These are phyloP conservation scores for Luperina nickerlii DNA, from an alignment of 2,888 invertebrate species.

Conservation along the genomic window DNA sequence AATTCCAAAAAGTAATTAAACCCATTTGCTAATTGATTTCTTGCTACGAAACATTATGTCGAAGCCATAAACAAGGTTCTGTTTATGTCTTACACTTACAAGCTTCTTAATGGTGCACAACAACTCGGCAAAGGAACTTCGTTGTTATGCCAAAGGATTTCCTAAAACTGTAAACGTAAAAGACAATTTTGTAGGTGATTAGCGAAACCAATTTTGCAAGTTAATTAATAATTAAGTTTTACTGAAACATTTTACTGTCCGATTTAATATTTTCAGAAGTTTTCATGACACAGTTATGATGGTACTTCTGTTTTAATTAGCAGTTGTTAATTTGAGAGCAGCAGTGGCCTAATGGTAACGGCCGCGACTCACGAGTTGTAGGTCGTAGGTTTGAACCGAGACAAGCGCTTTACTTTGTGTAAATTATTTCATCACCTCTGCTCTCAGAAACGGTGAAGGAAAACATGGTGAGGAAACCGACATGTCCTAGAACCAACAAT, in stretches of 20 bases:
- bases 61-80: slow-evolving; percentile 15
- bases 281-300: not conserved
- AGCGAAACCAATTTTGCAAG: slow-evolving; percentile 10
- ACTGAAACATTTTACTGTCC: slow-evolving; percentile 11
- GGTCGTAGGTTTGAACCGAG: no score
- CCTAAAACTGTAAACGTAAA: not conserved
- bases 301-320: slow-evolving; percentile 13
- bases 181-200: slow-evolving; percentile 19
- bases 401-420: no score
- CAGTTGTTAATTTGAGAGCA: not conserved
- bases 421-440: no score
- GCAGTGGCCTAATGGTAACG: no score
- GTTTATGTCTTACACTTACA: slow-evolving; percentile 22
- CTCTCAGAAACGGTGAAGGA: no score
- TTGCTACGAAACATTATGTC: not conserved
- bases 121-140: slow-evolving; percentile 32
- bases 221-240: slow-evolving; percentile 17
- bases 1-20: slow-evolving; percentile 2
- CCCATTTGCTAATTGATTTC: not conserved
- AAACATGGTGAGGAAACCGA: no score
- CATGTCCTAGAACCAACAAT: no score
- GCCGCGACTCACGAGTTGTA: no score
- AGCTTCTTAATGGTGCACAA: slow-evolving; percentile 32
- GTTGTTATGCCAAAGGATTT: slow-evolving; percentile 38
- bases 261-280: slow-evolving; percentile 17